phyloP scores from a whole-genome alignment of 2,888 invertebrate genomes.

The Pandemis corylana region DNA sequence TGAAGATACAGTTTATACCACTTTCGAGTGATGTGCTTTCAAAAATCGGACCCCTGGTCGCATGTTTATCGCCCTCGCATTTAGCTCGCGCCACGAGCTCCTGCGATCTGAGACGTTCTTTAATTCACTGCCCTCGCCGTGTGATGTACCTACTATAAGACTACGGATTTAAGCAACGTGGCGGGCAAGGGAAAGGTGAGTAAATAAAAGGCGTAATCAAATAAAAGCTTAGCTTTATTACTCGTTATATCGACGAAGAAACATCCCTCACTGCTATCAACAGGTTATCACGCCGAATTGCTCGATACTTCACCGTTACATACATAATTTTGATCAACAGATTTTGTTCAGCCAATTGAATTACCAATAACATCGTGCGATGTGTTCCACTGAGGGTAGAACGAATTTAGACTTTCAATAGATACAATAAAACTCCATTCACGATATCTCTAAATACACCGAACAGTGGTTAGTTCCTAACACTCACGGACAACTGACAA shows the following conservation, averaged over 20 bases:
- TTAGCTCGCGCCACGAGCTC: no score
- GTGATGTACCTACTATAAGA: no score
- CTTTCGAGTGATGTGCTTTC: no score
- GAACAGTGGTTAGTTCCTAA: slow-evolving; percentile 82
- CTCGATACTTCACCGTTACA: slow-evolving; percentile 64
- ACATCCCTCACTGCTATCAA: slow-evolving; percentile 82
- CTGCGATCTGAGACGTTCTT: no score
- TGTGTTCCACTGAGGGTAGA: slow-evolving; percentile 46
- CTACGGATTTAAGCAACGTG: no score
- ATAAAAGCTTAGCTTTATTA: slow-evolving; percentile 92
- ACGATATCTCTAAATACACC: slow-evolving; percentile 80
- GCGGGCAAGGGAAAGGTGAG: not conserved
- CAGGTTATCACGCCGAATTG: slow-evolving; percentile 76
- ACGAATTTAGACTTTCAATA: slow-evolving; percentile 55
- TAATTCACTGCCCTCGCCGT: no score
- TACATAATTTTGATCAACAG: slow-evolving; percentile 77
- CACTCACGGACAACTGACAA: slow-evolving; percentile 84
- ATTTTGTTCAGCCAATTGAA: slow-evolving; percentile 74
- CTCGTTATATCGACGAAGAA: slow-evolving; percentile 89
- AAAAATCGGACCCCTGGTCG: no score
- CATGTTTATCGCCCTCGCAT: no score
- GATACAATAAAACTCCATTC: slow-evolving; percentile 62
- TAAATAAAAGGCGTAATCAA: slow-evolving; percentile 81
- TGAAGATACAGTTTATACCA: no score
- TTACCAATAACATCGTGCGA: slow-evolving; percentile 61